A percentile compares a stretch with the other conserved stretches of the same genome.
Conservation (phyloP, 2,888 invertebrate genomes). For the Lithophane leautieri region DNA sequence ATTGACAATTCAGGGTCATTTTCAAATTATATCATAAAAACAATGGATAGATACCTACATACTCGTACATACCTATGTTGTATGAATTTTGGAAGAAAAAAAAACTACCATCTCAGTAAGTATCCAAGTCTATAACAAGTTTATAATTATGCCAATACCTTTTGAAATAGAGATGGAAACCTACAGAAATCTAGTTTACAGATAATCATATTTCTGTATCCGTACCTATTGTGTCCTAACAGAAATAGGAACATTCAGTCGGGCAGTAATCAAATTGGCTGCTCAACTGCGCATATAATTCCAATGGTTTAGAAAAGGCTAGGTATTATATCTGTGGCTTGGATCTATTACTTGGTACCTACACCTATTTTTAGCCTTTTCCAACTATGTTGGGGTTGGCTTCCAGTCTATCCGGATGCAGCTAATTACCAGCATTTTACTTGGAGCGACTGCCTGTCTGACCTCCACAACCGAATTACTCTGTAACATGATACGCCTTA, state of each 20-base stretch:
- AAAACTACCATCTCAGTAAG: not conserved
- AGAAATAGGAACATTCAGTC: conserved; percentile 13
- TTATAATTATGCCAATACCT: conserved; percentile 6
- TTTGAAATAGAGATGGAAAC: conserved; percentile 9
- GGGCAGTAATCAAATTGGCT: conserved; percentile 38
- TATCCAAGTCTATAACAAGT: not conserved
- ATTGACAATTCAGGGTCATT: not conserved
- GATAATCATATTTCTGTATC: conserved; percentile 37
- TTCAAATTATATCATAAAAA: not conserved
- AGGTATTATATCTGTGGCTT: not conserved
- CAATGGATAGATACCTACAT: too few relatives aligned
- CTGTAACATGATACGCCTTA: not conserved
- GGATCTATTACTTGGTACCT: not conserved
- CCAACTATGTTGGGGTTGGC: not conserved
- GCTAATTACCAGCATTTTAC: not conserved
- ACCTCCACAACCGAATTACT: not conserved
- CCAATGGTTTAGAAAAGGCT: not conserved
- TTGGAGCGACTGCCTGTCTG: too few relatives aligned
- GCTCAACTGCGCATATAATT: conserved; percentile 1
- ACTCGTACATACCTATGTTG: too few relatives aligned
- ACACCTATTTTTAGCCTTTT: not conserved
- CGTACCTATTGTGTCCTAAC: conserved; percentile 12
- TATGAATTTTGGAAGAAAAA: not conserved
- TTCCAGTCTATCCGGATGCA: not conserved
- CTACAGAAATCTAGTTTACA: conserved; percentile 9